These are phyloP conservation scores for Baryphthengus martii DNA, from an alignment of 2,113 vertebrate genomes.

Conservation along the genomic window DNA sequence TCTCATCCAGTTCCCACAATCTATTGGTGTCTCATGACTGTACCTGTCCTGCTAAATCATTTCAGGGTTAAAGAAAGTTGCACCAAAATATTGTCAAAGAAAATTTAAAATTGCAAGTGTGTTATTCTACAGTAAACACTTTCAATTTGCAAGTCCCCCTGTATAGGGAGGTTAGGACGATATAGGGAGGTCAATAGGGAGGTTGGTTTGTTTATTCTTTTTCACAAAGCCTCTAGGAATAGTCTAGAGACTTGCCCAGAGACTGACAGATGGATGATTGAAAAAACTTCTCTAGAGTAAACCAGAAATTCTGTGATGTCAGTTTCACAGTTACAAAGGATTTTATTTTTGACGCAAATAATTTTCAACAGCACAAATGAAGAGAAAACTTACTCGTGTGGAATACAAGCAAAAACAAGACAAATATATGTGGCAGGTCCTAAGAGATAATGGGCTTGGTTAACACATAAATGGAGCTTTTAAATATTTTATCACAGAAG, in stretches of 20 bases:
- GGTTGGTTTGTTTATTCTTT: background rate
- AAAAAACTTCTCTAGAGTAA: background rate
- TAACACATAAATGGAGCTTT: background rate
- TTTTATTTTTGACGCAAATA: background rate
- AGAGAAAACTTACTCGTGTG: background rate
- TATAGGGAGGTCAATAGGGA: background rate
- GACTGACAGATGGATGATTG: background rate
- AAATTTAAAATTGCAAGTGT: background rate
- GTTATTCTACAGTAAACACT: background rate
- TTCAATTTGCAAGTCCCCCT: background rate
- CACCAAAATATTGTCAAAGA: background rate
- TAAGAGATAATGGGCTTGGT: background rate
- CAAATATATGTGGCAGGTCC: background rate
- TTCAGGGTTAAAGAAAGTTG: background rate
- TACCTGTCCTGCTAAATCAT: background rate
- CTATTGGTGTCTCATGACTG: background rate
- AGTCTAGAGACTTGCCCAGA: background rate
- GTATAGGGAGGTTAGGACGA: background rate
- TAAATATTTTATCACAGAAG: background rate
- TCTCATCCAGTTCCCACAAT: background rate
- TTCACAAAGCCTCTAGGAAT: background rate
- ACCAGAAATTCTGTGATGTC: background rate
- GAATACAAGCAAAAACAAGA: background rate
- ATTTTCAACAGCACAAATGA: background rate
- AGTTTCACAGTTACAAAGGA: background rate